A percentile compares a stretch with the other conserved stretches of the same genome.
phyloP scores from a whole-genome alignment of 2,888 invertebrate genomes.

The Zygogramma bicolorata region DNA sequence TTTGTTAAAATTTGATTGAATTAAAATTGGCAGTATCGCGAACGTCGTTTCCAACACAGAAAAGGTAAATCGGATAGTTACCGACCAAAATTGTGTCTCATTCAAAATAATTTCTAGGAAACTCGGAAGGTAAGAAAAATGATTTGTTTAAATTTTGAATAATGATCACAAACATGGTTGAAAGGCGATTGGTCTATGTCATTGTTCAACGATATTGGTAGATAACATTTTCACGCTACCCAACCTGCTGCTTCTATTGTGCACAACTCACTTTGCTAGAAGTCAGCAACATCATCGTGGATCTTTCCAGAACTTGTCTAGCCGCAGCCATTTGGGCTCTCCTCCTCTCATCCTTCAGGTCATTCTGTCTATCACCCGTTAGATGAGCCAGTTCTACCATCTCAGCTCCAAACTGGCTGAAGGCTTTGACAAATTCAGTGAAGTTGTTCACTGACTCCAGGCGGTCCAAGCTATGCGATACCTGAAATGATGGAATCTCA shows the following conservation, averaged over 20 bases:
- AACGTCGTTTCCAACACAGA: too few species aligned
- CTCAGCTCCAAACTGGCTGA: conserved; percentile 97
- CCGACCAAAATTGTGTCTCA: too few species aligned
- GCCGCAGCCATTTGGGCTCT: conserved; percentile 97
- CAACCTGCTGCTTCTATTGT: neutral
- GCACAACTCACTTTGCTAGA: conserved; percentile 85
- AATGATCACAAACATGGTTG: too few species aligned
- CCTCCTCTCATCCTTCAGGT: conserved; percentile 91
- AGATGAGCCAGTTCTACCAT: conserved; percentile 98
- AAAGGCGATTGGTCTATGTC: too few species aligned
- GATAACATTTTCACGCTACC: neutral
- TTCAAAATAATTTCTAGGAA: too few species aligned
- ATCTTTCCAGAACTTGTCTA: conserved; percentile 92
- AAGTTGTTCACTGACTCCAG: conserved; percentile 91
- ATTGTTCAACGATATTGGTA: too few species aligned
- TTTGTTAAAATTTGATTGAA: too few species aligned
- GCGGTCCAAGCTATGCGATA: conserved; percentile 84
- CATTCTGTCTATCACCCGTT: conserved; percentile 86
- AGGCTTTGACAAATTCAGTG: conserved; percentile 98
- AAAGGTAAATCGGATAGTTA: too few species aligned
- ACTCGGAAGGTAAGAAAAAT: too few species aligned
- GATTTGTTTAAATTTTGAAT: too few species aligned
- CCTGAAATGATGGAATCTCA: too few species aligned
- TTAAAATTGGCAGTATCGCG: too few species aligned
- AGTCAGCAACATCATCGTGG: conserved; percentile 96